phyloP scores from a whole-genome alignment of 1,140 invertebrate genomes.

The Zaprionus camerounensis region DNA sequence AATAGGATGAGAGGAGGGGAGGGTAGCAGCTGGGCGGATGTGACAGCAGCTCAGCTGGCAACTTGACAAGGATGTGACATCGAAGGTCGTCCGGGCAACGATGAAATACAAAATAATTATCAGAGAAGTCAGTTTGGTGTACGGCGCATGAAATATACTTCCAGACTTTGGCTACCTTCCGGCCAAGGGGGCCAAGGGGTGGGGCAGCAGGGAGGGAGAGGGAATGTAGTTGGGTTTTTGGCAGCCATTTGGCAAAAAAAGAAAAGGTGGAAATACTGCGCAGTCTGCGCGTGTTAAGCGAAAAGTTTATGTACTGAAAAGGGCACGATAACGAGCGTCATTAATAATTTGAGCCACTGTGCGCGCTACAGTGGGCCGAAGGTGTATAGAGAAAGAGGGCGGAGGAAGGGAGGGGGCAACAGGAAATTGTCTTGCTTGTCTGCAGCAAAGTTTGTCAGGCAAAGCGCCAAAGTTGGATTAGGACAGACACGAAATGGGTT shows the following conservation, averaged over 20 bases:
- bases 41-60: constrained; percentile 20
- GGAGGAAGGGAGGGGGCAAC: constrained; percentile 8
- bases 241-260: constrained; percentile 22
- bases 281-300: constrained; percentile 54
- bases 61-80: constrained; percentile 81
- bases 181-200: background rate
- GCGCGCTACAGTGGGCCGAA: constrained; percentile 6
- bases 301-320: constrained; percentile 84
- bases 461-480: constrained; percentile 58
- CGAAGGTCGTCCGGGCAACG: constrained; percentile 77
- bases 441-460: constrained; percentile 60
- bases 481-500: constrained; percentile 69
- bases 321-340: constrained; percentile 82
- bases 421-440: constrained; percentile 68
- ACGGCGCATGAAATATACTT: constrained; percentile 51
- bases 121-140: constrained; percentile 48
- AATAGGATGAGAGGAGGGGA: constrained; percentile 26
- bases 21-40: background rate
- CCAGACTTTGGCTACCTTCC: background rate
- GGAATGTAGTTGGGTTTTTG: background rate
- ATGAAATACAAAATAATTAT: constrained; percentile 76
- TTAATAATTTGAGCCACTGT: constrained; percentile 80
- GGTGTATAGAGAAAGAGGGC: background rate
- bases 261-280: constrained; percentile 40
- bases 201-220: background rate